These are phyloP conservation scores for Dolichallabes microphthalmus DNA, from an alignment of 2,113 vertebrate species.

Conservation along the genomic window DNA sequence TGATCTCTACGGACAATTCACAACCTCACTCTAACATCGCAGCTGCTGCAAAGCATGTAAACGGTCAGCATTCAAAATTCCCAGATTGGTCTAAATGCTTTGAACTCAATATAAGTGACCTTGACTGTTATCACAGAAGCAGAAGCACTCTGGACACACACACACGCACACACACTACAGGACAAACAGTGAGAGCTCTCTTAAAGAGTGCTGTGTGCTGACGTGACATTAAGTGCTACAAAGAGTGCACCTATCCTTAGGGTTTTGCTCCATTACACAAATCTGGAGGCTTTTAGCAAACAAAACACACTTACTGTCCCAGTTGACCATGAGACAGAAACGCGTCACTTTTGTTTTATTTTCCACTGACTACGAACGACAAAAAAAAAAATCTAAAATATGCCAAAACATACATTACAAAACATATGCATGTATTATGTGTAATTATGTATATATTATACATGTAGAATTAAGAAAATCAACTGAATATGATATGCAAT, in stretches of 20 bases:
- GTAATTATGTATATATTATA: neutral
- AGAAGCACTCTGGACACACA: slow-evolving; percentile 39
- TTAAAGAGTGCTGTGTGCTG: slow-evolving; percentile 31
- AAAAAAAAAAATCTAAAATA: neutral
- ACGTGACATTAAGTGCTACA: slow-evolving; percentile 26
- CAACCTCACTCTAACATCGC: neutral
- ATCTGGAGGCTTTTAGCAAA: slow-evolving; percentile 40
- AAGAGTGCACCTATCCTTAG: slow-evolving; percentile 9
- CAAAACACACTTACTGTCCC: neutral
- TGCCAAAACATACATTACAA: neutral
- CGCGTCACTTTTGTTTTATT: neutral
- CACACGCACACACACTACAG: slow-evolving; percentile 18
- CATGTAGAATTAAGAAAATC: neutral
- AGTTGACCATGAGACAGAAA: neutral
- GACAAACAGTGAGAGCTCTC: slow-evolving; percentile 54
- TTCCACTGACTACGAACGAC: neutral
- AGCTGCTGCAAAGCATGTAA: neutral
- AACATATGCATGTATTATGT: neutral
- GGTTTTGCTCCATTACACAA: slow-evolving; percentile 38
- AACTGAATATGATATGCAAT: neutral
- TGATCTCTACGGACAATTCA: neutral
- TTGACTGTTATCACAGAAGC: slow-evolving; percentile 33
- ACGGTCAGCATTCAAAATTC: neutral
- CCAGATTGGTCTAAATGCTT: neutral
- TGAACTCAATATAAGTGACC: slow-evolving; percentile 24